A percentile compares a stretch with the other conserved stretches of the same genome.
These are phyloP conservation scores for Melieria picta DNA, from an alignment of 2,888 invertebrate species.

Conservation along the genomic window DNA sequence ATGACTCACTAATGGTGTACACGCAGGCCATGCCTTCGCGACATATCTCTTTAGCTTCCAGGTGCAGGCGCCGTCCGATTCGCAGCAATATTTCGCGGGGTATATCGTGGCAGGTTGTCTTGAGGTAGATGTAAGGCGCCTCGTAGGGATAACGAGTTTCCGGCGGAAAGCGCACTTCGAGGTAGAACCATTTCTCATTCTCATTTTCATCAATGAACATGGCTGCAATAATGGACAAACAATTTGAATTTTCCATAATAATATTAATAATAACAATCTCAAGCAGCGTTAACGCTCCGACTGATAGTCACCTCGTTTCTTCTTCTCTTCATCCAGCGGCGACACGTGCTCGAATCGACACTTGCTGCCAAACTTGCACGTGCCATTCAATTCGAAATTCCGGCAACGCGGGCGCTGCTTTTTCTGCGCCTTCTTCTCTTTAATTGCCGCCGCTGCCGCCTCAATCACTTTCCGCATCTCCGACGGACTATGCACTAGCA, in stretches of 20 bases:
- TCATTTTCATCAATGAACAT: slow-evolving; percentile 55
- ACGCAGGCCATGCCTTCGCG: slow-evolving; percentile 77
- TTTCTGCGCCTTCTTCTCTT: slow-evolving; percentile 45
- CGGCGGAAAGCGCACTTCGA: slow-evolving; percentile 80
- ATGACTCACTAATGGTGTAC: slow-evolving; percentile 76
- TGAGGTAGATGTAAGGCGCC: slow-evolving; percentile 77
- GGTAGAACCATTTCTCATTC: slow-evolving; percentile 69
- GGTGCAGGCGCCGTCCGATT: slow-evolving; percentile 73
- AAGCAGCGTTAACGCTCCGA: neutral
- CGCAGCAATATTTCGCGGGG: slow-evolving; percentile 74
- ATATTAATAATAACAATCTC: neutral
- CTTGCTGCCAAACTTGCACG: slow-evolving; percentile 78
- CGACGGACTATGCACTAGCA: slow-evolving; percentile 70
- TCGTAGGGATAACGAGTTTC: slow-evolving; percentile 79
- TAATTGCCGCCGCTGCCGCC: slow-evolving; percentile 60
- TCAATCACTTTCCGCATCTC: slow-evolving; percentile 64
- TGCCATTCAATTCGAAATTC: slow-evolving; percentile 69
- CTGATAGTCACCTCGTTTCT: slow-evolving; percentile 45
- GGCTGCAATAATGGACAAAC: slow-evolving; percentile 13
- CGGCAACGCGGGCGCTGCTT: slow-evolving; percentile 67
- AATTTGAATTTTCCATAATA: neutral
- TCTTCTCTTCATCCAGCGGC: slow-evolving; percentile 55
- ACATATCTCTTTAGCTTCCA: slow-evolving; percentile 75
- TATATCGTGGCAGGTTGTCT: slow-evolving; percentile 72
- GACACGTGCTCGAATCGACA: slow-evolving; percentile 79